Conservation (phyloP, 2,797 vertebrate species). For the Typhlichthys subterraneus region DNA sequence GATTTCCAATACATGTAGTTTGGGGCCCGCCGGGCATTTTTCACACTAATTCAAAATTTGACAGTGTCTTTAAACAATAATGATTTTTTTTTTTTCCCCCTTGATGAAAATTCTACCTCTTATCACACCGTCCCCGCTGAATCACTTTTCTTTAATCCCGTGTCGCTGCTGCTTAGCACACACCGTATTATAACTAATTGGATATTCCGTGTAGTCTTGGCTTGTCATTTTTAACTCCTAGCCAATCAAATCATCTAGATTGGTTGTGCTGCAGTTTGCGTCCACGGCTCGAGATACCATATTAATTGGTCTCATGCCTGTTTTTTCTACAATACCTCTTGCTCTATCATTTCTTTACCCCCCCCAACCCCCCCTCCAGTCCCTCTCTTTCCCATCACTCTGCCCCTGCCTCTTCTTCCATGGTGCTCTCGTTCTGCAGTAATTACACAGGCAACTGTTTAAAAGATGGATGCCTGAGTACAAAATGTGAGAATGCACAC, state of each 20-base stretch:
- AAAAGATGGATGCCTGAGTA: constrained; percentile 37
- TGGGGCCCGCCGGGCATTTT: neutral
- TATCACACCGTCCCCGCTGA: too few relatives aligned
- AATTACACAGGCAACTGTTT: constrained; percentile 87
- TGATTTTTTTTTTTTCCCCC: too few relatives aligned
- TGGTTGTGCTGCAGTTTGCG: too few relatives aligned
- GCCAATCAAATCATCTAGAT: too few relatives aligned
- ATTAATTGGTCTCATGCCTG: constrained; percentile 35
- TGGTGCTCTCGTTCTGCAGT: constrained; percentile 74
- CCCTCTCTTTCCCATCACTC: constrained; percentile 9
- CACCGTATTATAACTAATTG: too few relatives aligned
- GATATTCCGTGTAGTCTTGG: too few relatives aligned
- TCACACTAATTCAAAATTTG: neutral
- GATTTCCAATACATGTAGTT: neutral
- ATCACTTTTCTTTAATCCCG: too few relatives aligned
- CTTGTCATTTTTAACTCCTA: too few relatives aligned
- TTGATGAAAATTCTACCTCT: too few relatives aligned
- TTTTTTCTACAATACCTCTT: constrained; percentile 5
- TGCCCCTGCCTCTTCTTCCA: constrained; percentile 55
- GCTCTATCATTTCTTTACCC: neutral
- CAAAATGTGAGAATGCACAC: constrained; percentile 6
- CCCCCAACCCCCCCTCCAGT: neutral
- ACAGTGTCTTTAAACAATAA: constrained; percentile 3
- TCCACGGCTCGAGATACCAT: constrained; percentile 27
- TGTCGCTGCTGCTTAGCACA: too few relatives aligned